phyloP scores from a whole-genome alignment of 2,888 invertebrate species.

The Muscina levida region DNA sequence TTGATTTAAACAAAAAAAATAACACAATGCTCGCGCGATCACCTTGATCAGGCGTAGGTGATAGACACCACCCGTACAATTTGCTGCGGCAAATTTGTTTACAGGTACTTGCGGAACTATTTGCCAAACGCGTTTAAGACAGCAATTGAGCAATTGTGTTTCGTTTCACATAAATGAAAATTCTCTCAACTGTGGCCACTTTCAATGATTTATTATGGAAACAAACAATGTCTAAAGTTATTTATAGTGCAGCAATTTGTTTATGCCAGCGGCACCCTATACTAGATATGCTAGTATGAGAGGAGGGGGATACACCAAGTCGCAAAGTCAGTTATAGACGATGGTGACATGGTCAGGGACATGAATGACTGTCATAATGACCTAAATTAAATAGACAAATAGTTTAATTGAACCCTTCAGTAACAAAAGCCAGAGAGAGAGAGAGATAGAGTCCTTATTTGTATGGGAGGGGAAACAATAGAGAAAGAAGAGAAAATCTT shows the following conservation, averaged over 20 bases:
- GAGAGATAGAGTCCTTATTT: too few relatives aligned
- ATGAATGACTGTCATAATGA: too few relatives aligned
- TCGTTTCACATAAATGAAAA: constrained; percentile 36
- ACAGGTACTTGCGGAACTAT: constrained; percentile 51
- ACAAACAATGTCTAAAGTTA: constrained; percentile 38
- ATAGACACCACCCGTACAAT: constrained; percentile 27
- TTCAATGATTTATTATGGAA: constrained; percentile 63
- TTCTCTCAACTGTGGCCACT: constrained; percentile 29
- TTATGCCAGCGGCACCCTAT: constrained; percentile 35
- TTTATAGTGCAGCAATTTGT: constrained; percentile 27
- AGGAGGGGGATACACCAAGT: too few relatives aligned
- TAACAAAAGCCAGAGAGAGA: too few relatives aligned
- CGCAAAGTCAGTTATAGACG: too few relatives aligned
- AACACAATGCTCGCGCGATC: not conserved
- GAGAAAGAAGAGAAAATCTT: too few relatives aligned
- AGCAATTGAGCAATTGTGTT: constrained; percentile 40
- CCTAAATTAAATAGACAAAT: too few relatives aligned
- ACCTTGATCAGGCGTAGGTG: constrained; percentile 58
- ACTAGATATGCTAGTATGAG: not conserved
- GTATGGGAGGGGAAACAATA: too few relatives aligned
- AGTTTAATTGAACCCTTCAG: too few relatives aligned
- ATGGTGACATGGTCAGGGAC: too few relatives aligned
- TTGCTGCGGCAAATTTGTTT: constrained; percentile 48
- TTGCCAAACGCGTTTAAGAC: not conserved
- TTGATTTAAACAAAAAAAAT: not conserved